Base-by-base conservation (phyloP, 2,888 invertebrate genomes). In the Clostera curtula region DNA sequence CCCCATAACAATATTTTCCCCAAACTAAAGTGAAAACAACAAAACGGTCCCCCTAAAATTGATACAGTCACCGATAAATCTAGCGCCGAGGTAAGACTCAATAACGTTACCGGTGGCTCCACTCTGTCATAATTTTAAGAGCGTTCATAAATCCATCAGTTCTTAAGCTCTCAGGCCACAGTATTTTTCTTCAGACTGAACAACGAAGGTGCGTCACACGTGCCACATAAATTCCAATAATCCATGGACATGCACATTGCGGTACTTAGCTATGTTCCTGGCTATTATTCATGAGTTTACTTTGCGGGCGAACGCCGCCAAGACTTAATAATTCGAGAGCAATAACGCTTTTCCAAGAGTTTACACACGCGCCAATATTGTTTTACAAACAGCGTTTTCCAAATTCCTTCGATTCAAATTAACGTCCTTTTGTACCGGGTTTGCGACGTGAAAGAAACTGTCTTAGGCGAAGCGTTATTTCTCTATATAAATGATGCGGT, bases 81-180 rank as follows among this genome's bases (percentile, higher is more conserved):
- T 62, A 60, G 59, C 50, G 55, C 41, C 55, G 53, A 64, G 69
- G 72, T 69, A 68, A 70, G 68, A 68, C 74, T 76, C 74, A 74
- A 76, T 70, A 75, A 80, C 74, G 69, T 67, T 70, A 58, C 62
- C 61, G 56, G 65, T 71, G 58, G 72, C 61, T 63, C 49, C 33
- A 36, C 58, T 33, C 64, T 75, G 76, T 77, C 77, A 77, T 79
- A 75, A 73, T 75, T 77, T 77, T 71, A 72, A 74, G 73, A 72
- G 61, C 66, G 66, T 66, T 67, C 76, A 80, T 83, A 83, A 82
- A 83, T 83, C 82, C 73, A 74, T 83, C 83, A 82, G 73, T 79
- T 68, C 65, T 72, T 73, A 79, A 80, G 80, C 79, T 77, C 62
- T 67, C 47, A 56, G 62, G 54, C 67, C 72, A 68, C 70, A 71